phyloP scores from a whole-genome alignment of 2,888 invertebrate species.

The Xanthia icteritia region DNA sequence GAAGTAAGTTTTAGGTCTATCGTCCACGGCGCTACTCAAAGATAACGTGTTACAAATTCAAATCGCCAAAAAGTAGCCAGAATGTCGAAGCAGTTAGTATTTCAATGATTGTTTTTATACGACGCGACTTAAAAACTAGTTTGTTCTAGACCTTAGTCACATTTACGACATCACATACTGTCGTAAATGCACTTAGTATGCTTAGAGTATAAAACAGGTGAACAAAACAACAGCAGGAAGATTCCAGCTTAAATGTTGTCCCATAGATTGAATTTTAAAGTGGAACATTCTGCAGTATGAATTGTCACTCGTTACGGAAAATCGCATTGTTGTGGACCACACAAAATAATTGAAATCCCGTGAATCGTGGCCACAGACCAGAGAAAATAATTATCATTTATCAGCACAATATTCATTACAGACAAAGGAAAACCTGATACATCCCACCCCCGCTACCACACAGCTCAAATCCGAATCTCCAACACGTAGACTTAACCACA shows the following conservation, averaged over 20 bases:
- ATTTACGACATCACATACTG: background rate
- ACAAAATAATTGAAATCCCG: conserved; percentile 51
- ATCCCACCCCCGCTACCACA: conserved; percentile 38
- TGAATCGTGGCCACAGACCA: conserved; percentile 41
- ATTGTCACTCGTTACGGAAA: conserved; percentile 31
- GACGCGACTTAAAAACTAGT: too few relatives aligned
- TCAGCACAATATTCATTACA: conserved; percentile 42
- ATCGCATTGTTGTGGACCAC: conserved; percentile 21
- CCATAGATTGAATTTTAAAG: conserved; percentile 16
- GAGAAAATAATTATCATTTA: conserved; percentile 50
- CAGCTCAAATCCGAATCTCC: conserved; percentile 40
- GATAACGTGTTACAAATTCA: too few relatives aligned
- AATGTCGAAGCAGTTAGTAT: too few relatives aligned
- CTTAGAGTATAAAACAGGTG: too few relatives aligned
- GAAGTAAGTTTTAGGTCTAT: background rate
- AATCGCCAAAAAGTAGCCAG: too few relatives aligned
- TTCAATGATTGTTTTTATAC: too few relatives aligned
- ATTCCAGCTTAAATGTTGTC: conserved; percentile 2
- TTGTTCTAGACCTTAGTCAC: rapidly evolving
- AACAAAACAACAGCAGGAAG: conserved; percentile 4
- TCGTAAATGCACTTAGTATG: too few relatives aligned
- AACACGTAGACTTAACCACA: conserved; percentile 33
- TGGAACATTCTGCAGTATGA: background rate
- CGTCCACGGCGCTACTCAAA: too few relatives aligned
- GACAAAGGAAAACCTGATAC: conserved; percentile 45